Percentiles rank a stretch among this genome's conserved stretches.
Evolutionary conservation across 1,140 invertebrate genomes (phyloP).

Genomic region (Penaeus vannamei): DNA sequence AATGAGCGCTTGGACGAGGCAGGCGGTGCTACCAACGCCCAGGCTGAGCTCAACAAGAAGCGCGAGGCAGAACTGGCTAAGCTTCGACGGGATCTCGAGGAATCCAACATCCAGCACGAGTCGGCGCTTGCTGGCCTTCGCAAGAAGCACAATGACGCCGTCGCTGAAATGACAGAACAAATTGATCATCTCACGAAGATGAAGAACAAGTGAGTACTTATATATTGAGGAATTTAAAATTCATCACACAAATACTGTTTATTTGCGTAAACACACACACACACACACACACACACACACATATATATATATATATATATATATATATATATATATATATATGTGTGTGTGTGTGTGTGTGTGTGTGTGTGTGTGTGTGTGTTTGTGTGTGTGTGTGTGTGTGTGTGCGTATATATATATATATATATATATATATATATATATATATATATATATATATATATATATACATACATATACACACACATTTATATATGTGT

Average conservation of each 20-base stretch:
- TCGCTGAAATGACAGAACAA: constrained; percentile 55
- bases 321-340: too few relatives aligned
- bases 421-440: too few relatives aligned
- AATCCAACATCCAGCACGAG: constrained; percentile 58
- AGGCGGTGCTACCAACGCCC: constrained; percentile 53
- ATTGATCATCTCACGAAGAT: constrained; percentile 61
- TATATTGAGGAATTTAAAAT: neutral
- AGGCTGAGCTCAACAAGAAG: constrained; percentile 61
- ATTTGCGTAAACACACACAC: neutral
- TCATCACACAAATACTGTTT: neutral
- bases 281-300: too few relatives aligned
- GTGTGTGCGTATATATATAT: too few relatives aligned
- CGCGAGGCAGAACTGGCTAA: constrained; percentile 57
- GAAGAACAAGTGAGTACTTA: constrained; percentile 44
- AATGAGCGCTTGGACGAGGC: constrained; percentile 55
- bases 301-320: too few relatives aligned
- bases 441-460: too few relatives aligned
- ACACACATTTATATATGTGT: too few relatives aligned
- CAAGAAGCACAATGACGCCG: constrained; percentile 59
- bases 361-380: too few relatives aligned
- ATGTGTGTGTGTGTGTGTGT: too few relatives aligned
- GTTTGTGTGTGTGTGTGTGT: too few relatives aligned
- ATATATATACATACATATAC: too few relatives aligned
- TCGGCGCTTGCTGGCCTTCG: constrained; percentile 52
- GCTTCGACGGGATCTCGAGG: constrained; percentile 56